Conservation (phyloP, 1,140 invertebrate species). For the Propsilocerus akamusi region DNA sequence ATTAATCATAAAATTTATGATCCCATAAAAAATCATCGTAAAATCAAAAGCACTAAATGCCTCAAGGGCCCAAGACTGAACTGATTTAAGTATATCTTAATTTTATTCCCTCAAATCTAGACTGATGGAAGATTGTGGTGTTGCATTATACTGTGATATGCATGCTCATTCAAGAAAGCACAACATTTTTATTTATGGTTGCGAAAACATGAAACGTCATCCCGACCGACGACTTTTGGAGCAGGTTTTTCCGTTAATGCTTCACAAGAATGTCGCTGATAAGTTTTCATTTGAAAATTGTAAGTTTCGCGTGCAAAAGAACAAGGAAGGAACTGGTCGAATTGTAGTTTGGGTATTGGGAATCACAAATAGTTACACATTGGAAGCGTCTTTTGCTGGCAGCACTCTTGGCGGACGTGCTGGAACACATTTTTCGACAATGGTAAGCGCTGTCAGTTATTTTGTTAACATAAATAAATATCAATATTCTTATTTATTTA, state of each 20-base stretch:
- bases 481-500: slow-evolving; percentile 1
- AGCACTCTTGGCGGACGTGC: slow-evolving; percentile 58
- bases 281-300: slow-evolving; percentile 91
- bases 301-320: slow-evolving; percentile 81
- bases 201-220: slow-evolving; percentile 59
- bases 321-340: slow-evolving; percentile 82
- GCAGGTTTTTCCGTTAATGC: slow-evolving; percentile 81
- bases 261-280: slow-evolving; percentile 80
- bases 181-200: slow-evolving; percentile 93
- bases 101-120: too few species aligned
- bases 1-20: background rate
- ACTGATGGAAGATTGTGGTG: slow-evolving; percentile 77
- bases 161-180: slow-evolving; percentile 89
- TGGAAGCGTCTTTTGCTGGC: slow-evolving; percentile 86
- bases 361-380: slow-evolving; percentile 81
- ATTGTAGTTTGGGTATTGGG: slow-evolving; percentile 90
- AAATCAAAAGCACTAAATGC: background rate
- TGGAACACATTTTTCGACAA: slow-evolving; percentile 67
- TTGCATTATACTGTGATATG: slow-evolving; percentile 86
- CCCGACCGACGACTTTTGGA: slow-evolving; percentile 62
- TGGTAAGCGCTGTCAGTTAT: slow-evolving; percentile 11
- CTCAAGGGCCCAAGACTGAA: background rate
- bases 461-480: background rate
- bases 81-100: background rate
- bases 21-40: slow-evolving; percentile 3